Evolutionary conservation across 1,140 invertebrate genomes (phyloP), one percentile per base, ranked within the genome.

Genomic region (Xylocopa sonorina): DNA sequence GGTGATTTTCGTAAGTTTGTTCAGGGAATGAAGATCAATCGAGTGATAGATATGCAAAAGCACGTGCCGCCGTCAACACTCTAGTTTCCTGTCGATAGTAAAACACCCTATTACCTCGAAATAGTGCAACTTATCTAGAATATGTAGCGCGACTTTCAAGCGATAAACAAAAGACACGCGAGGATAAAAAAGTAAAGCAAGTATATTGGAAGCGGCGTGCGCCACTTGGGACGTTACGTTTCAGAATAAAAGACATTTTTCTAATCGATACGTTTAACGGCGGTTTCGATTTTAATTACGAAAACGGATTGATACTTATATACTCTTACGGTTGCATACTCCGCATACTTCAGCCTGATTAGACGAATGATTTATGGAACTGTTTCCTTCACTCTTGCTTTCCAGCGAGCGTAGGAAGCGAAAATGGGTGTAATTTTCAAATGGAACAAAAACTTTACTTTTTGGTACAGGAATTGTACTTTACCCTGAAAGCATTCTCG

Each of bases 341-440:
- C 6, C 9, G n/a, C 24, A 18, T 27, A 48, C 3, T 48, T 48
- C 24, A n/a, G 9, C 6, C n/a, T 55, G 50, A 41, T 69, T 69
- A 41, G 24, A 12, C 14, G 7, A 55, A 55, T 41, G 67, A 69
- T 69, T 69, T 55, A 41, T 41, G 24, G 16, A 12, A 41, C 34
- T 27, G 51, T 34, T 55, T 55, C 34, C 41, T n/a, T n/a, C 10
- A 21, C 50, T 2, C 16, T 12, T 27, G 14, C 7, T 6, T 4
- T n/a, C 0, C 34, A 29, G 2, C 4, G 4, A 24, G 14, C 27
- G 14, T 48, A 48, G 6, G 27, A 64, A 64, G n/a, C 46, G 29
- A 34, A 21, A 60, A 34, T 38, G 9, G 16, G 24, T 48, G 63
- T 66, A 66, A 66, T 66, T 32, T 48, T 14, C 27, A 32, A 66